Evolutionary conservation across 2,797 vertebrate genomes (phyloP), one percentile per base, ranked within the genome.

Genomic region (Sphaeramia orbicularis): DNA sequence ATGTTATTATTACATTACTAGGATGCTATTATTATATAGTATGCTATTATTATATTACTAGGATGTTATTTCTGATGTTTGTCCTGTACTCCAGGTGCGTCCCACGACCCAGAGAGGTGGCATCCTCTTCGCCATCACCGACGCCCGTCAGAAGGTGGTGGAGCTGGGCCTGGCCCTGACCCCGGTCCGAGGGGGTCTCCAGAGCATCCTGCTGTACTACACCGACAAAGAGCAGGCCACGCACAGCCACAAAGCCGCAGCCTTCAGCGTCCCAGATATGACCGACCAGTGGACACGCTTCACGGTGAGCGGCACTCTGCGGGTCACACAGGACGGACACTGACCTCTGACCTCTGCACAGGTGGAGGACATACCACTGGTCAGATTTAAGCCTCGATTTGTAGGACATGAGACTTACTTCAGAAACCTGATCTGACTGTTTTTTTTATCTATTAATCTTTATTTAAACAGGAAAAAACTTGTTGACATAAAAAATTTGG

Each of bases 81-180:
- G n/a, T 11, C 5, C 32, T 1, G 44, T 0, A 7, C 41, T 64
- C n/a, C 41, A 93, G 90, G 73, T 93, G 16, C 86, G 88, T 27
- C 96, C 96, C 1, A 78, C 65, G 59, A 93, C 85, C 2, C 76
- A 84, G 24, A 89, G 1, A 14, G 97, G 96, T 1, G 96, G 97
- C 0, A 89, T 95, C 58, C 89, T 98, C 9, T 98, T 98, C 19
- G 96, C 96, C n/a, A 81, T 98, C 79, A 97, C 95, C 0, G 96
- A 97, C 45, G 87, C 94, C 76, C 92, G 82, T 58, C 96, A 97
- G 92, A 96, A 95, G 70, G 93, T 95, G 43, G 95, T 98, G 84
- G 94, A 96, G 85, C 83, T 98, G 82, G 97, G 96, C 57, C 82
- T 97, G 84, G 93, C 93, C 52, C 92, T 98, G 38, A 95, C 95